Evolutionary conservation across 1,140 invertebrate genomes (phyloP).

Genomic region (Mercenaria mercenaria): DNA sequence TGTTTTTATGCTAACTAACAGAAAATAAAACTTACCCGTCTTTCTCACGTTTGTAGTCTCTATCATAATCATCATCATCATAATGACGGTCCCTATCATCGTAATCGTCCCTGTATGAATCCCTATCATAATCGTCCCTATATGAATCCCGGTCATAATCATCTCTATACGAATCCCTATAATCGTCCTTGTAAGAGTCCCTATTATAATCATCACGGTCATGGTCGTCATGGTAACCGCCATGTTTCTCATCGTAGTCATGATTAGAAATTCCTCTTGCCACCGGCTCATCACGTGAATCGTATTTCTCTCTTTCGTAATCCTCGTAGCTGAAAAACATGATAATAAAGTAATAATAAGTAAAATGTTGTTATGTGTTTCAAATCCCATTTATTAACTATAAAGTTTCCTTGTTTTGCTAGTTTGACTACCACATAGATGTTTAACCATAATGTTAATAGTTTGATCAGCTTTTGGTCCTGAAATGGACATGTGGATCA

Average conservation of each 20-base stretch:
- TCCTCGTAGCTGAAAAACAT: conserved; percentile 14
- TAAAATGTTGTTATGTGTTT: too few relatives aligned
- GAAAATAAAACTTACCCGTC: background rate
- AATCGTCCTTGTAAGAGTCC: background rate
- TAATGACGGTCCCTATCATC: conserved; percentile 30
- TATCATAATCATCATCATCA: conserved; percentile 19
- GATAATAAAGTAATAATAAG: too few relatives aligned
- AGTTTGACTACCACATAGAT: too few relatives aligned
- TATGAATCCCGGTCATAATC: conserved; percentile 17
- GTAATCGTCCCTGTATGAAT: conserved; percentile 31
- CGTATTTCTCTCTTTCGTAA: background rate
- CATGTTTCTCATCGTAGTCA: conserved; percentile 3
- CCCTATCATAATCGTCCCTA: conserved; percentile 23
- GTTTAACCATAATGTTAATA: too few relatives aligned
- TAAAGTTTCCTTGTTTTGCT: too few relatives aligned
- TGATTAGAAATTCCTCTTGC: background rate
- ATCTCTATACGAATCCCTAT: background rate
- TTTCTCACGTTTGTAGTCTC: background rate
- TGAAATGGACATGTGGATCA: too few relatives aligned
- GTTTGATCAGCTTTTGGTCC: too few relatives aligned
- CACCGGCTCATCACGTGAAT: background rate
- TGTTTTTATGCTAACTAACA: too few relatives aligned
- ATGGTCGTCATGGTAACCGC: conserved; percentile 10
- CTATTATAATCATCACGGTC: background rate
- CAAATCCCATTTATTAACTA: too few relatives aligned